phyloP scores from a whole-genome alignment of 1,140 invertebrate species.

The Drosophila seguyi region DNA sequence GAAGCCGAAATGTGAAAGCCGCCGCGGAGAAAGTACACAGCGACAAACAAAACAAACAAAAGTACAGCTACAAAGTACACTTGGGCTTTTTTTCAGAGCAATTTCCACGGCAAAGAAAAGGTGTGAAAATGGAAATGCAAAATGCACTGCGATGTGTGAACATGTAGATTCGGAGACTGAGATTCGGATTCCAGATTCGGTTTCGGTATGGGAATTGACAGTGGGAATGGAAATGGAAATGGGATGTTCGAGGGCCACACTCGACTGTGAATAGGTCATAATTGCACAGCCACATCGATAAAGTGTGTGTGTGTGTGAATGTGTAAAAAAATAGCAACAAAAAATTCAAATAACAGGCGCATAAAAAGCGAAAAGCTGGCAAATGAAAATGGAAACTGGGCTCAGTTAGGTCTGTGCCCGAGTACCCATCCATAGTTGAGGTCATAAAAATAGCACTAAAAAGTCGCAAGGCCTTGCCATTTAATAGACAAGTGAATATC shows the following conservation, averaged over 20 bases:
- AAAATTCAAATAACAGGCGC: conserved; percentile 26
- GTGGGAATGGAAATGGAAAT: conserved; percentile 5
- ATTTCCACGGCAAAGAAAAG: conserved; percentile 22
- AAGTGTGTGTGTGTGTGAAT: neutral
- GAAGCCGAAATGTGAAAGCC: conserved; percentile 33
- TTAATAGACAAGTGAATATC: conserved; percentile 5
- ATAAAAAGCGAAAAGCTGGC: conserved; percentile 27
- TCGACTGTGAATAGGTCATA: conserved; percentile 37
- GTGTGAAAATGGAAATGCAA: conserved; percentile 34
- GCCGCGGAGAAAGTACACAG: conserved; percentile 30
- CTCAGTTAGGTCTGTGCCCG: conserved; percentile 12
- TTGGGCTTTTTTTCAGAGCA: conserved; percentile 16
- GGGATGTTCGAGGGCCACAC: conserved; percentile 25
- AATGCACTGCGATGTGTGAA: conserved; percentile 31
- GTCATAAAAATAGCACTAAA: conserved; percentile 31
- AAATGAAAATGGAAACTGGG: conserved; percentile 40
- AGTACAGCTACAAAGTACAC: conserved; percentile 25
- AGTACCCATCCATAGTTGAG: conserved; percentile 24
- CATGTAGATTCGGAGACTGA: conserved; percentile 1
- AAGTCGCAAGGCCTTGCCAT: conserved; percentile 11
- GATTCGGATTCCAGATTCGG: conserved; percentile 3
- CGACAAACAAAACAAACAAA: conserved; percentile 25
- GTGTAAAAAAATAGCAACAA: conserved; percentile 2
- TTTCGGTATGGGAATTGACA: neutral
- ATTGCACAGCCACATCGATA: conserved; percentile 23